Conservation (phyloP, 1,140 invertebrate species). For the Scaptodrosophila lebanonensis region DNA sequence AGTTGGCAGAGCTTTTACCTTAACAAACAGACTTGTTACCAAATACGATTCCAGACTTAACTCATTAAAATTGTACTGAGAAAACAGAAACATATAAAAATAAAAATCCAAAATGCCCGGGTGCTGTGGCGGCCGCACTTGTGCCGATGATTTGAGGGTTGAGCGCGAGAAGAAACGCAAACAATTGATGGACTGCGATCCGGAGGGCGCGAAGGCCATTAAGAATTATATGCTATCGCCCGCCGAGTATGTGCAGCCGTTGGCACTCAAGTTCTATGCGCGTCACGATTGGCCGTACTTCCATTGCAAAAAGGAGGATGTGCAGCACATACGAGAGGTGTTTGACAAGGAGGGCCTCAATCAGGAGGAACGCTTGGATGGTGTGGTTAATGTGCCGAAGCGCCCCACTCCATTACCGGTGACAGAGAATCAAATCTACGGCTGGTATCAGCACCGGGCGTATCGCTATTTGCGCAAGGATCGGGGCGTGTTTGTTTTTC, state of each 20-base stretch:
- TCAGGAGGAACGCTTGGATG: background rate
- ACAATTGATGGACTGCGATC: no score
- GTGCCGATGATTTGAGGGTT: constrained; percentile 28
- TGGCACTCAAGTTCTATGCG: constrained; percentile 54
- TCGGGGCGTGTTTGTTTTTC: constrained; percentile 52
- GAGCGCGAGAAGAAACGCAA: background rate
- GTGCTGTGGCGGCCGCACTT: constrained; percentile 49
- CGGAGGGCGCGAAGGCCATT: background rate
- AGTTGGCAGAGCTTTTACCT: no score
- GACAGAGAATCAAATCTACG: constrained; percentile 53
- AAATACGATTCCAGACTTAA: no score
- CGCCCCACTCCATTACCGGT: constrained; percentile 44
- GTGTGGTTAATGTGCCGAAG: constrained; percentile 20
- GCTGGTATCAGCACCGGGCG: constrained; percentile 56
- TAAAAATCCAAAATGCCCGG: no score
- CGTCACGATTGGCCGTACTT: constrained; percentile 57
- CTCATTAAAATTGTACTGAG: no score
- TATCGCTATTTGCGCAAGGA: constrained; percentile 40
- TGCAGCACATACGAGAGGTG: constrained; percentile 30
- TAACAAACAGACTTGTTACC: no score
- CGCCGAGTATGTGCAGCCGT: constrained; percentile 30
- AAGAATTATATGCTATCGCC: background rate
- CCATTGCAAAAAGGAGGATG: constrained; percentile 34
- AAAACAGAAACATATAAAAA: no score
- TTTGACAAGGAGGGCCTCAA: constrained; percentile 31